phyloP scores from a whole-genome alignment of 2,113 vertebrate species.

The Mohoua ochrocephala region DNA sequence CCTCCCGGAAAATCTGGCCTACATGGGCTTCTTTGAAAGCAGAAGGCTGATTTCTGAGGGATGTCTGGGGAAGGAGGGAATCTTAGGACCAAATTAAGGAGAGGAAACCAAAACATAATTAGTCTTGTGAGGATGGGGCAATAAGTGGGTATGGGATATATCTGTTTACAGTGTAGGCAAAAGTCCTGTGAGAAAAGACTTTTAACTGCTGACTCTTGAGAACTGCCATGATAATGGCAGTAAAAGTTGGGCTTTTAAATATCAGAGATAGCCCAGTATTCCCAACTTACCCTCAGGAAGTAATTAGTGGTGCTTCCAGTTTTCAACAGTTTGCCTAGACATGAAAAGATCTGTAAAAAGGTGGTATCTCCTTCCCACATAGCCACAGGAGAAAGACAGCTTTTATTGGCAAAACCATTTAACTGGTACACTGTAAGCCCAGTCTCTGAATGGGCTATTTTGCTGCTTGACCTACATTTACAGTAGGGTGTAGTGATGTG shows the following conservation, averaged over 20 bases:
- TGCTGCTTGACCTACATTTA: conserved; percentile 19
- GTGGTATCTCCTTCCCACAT: not conserved
- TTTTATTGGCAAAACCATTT: not conserved
- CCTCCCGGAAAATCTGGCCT: not conserved
- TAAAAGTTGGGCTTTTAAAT: not conserved
- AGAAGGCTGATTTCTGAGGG: not conserved
- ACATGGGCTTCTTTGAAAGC: conserved; percentile 1
- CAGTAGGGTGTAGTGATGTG: not conserved
- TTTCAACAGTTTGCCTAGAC: not conserved
- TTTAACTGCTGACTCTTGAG: not conserved
- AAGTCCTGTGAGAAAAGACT: not conserved
- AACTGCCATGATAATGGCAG: not conserved
- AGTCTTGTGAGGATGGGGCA: not conserved
- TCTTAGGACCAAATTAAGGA: not conserved
- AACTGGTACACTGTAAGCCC: not conserved
- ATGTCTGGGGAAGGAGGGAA: not conserved
- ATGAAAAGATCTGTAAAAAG: not conserved
- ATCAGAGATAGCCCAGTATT: not conserved
- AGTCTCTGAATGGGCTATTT: not conserved
- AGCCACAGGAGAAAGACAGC: not conserved
- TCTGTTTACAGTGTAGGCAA: not conserved
- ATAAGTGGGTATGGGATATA: not conserved
- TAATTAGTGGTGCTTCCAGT: not conserved
- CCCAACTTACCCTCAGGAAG: not conserved
- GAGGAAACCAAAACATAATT: not conserved